These are phyloP conservation scores for Chanos chanos DNA, from an alignment of 2,797 vertebrate species.

Conservation along the genomic window DNA sequence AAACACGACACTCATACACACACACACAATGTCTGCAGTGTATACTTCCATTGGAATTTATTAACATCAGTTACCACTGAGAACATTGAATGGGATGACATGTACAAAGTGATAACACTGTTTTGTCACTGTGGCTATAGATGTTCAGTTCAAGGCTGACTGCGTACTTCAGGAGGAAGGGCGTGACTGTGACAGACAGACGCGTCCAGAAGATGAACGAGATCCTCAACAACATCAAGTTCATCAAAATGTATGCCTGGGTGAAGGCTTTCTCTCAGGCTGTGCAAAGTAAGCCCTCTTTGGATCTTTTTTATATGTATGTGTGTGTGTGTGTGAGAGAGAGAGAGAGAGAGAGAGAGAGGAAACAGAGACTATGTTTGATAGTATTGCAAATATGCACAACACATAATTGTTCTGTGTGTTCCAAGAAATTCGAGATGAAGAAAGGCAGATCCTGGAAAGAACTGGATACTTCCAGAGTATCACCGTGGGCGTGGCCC, in stretches of 20 bases:
- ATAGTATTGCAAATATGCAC: not conserved
- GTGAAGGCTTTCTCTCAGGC: conserved; percentile 88
- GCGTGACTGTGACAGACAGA: conserved; percentile 79
- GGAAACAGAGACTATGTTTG: too few species aligned
- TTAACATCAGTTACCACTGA: too few species aligned
- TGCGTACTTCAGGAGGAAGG: conserved; percentile 87
- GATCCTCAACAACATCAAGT: conserved; percentile 90
- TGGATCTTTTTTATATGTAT: not conserved
- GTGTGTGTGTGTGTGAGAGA: not conserved
- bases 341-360: too few species aligned
- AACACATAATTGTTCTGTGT: too few species aligned
- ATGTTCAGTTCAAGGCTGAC: conserved; percentile 91
- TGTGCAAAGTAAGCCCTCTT: conserved; percentile 75
- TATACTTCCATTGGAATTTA: too few species aligned
- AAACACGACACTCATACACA: not conserved
- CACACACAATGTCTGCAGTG: too few species aligned
- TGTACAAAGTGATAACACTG: not conserved
- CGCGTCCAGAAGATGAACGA: conserved; percentile 97
- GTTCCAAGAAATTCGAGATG: conserved; percentile 85
- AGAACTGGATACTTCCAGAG: conserved; percentile 90
- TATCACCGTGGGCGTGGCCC: conserved; percentile 88
- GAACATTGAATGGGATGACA: too few species aligned
- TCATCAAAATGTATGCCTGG: conserved; percentile 97
- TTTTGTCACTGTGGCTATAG: conserved; percentile 56
- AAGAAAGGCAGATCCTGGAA: conserved; percentile 81